phyloP scores from a whole-genome alignment of 2,888 invertebrate species.

The Galeopsomyia nigrocyanea region DNA sequence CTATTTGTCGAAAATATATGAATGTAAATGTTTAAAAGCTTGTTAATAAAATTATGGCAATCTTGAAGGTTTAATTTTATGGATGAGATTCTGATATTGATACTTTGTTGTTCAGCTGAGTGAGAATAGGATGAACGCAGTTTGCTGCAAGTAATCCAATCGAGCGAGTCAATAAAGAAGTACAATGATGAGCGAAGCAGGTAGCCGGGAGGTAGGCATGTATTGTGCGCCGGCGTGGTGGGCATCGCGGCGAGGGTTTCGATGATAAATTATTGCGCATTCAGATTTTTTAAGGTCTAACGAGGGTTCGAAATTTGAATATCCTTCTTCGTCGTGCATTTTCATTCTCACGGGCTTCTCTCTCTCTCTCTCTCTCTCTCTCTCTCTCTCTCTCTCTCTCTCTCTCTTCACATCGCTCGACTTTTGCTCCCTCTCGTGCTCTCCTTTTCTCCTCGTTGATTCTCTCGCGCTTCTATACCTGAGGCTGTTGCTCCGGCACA shows the following conservation, averaged over 20 bases:
- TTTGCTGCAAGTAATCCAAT: conserved; percentile 17
- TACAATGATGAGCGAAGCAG: conserved; percentile 15
- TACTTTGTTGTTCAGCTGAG: conserved; percentile 16
- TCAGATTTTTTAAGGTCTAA: conserved; percentile 60
- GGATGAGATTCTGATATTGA: conserved; percentile 20
- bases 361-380: conserved; percentile 46
- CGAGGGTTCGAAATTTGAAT: conserved; percentile 67
- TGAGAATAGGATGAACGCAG: conserved; percentile 25
- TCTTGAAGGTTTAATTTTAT: no score
- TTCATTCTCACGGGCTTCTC: conserved; percentile 61
- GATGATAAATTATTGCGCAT: conserved; percentile 66
- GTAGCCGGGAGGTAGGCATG: conserved; percentile 4
- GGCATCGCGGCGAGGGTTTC: conserved; percentile 54
- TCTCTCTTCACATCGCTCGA: conserved; percentile 31
- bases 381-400: conserved; percentile 40
- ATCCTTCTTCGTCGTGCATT: conserved; percentile 59
- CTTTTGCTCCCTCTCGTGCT: conserved; percentile 29
- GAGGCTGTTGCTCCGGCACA: conserved; percentile 53
- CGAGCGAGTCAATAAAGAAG: conserved; percentile 40
- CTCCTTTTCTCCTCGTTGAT: conserved; percentile 49
- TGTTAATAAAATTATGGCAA: no score
- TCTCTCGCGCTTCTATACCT: conserved; percentile 47
- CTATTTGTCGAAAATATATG: no score
- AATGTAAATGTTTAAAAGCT: no score
- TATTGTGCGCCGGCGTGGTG: background rate